phyloP scores from a whole-genome alignment of 2,113 vertebrate genomes.

The Rattus norvegicus region DNA sequence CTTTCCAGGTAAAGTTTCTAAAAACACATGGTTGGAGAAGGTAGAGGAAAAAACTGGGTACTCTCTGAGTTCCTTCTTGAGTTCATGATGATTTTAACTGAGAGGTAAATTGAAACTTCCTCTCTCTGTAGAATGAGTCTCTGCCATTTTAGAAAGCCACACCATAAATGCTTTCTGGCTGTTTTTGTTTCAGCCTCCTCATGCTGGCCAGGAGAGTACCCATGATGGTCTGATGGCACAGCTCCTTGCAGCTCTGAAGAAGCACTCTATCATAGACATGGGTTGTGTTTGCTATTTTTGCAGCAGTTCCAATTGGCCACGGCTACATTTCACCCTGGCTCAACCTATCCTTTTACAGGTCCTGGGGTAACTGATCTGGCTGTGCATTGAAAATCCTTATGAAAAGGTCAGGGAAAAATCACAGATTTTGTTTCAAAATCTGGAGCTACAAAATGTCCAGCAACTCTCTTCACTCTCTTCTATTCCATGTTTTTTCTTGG shows the following conservation, averaged over 20 bases:
- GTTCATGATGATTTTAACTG: constrained; percentile 38
- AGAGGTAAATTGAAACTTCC: constrained; percentile 62
- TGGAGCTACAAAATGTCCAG: constrained; percentile 33
- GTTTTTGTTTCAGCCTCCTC: neutral
- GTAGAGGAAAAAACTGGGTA: constrained; percentile 21
- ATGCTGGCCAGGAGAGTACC: neutral
- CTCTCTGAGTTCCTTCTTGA: constrained; percentile 2
- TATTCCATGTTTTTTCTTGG: neutral
- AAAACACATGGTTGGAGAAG: constrained; percentile 46
- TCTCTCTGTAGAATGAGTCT: neutral
- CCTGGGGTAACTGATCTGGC: constrained; percentile 32
- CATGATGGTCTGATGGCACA: constrained; percentile 24
- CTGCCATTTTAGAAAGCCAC: constrained; percentile 32
- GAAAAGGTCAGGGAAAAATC: neutral
- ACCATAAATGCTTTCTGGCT: constrained; percentile 23
- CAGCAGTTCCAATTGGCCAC: constrained; percentile 37
- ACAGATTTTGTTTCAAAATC: constrained; percentile 54
- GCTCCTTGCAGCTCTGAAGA: neutral
- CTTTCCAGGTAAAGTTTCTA: constrained; percentile 51
- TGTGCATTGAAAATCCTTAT: constrained; percentile 48
- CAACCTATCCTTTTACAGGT: constrained; percentile 10
- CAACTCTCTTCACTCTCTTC: constrained; percentile 1
- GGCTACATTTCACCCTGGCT: neutral
- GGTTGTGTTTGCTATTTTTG: constrained; percentile 61
- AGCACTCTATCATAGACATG: neutral